Conservation (phyloP, 2,113 vertebrate genomes). For the Dipodomys spectabilis region DNA sequence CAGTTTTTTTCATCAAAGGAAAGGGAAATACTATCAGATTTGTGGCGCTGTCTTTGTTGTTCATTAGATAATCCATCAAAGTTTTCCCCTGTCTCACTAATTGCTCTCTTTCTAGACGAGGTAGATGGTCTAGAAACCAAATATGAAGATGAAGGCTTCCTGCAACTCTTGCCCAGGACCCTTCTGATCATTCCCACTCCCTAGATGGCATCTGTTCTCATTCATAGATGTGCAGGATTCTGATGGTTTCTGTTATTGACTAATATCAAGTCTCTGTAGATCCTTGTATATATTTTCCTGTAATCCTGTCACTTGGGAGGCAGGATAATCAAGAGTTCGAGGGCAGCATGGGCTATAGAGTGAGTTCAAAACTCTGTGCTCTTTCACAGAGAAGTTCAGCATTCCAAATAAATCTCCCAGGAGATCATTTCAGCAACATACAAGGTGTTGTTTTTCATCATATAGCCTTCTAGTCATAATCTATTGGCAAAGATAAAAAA, state of each 20-base stretch:
- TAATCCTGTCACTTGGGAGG: too few species aligned
- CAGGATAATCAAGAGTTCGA: too few species aligned
- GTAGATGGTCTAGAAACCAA: conserved; percentile 78
- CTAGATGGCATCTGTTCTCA: conserved; percentile 81
- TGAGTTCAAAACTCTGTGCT: conserved; percentile 82
- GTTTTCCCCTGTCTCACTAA: conserved; percentile 88
- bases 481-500: conserved; percentile 98
- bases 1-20: conserved; percentile 94
- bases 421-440: conserved; percentile 96
- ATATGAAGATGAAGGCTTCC: conserved; percentile 80
- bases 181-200: conserved; percentile 85
- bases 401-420: conserved; percentile 97
- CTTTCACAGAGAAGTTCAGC: conserved; percentile 97
- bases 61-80: conserved; percentile 85
- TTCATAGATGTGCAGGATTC: conserved; percentile 76
- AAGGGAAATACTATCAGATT: conserved; percentile 95
- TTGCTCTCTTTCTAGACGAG: conserved; percentile 85
- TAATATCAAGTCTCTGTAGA: conserved; percentile 94
- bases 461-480: conserved; percentile 98
- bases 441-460: conserved; percentile 97
- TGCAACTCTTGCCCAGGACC: conserved; percentile 79
- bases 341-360: too few species aligned
- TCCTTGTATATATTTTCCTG: conserved; percentile 92
- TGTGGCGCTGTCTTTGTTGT: conserved; percentile 91
- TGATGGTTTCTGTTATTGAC: conserved; percentile 83